Conservation (phyloP, 2,888 invertebrate genomes). For the Isotomurus palustris region DNA sequence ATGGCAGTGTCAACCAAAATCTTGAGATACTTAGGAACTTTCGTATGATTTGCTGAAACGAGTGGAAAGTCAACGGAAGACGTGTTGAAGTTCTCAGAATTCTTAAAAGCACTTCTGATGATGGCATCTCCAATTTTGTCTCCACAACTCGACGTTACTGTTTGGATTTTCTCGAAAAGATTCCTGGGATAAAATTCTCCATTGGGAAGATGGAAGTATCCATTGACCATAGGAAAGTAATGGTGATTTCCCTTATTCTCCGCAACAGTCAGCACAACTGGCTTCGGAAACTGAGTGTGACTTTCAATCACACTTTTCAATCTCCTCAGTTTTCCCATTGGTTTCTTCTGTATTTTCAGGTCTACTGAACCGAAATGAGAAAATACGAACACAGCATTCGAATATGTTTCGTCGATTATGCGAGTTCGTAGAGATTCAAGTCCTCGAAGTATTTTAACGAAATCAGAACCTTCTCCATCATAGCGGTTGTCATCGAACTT, state of each 20-base stretch:
- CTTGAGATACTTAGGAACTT: constrained; percentile 23
- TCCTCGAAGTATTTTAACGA: constrained; percentile 28
- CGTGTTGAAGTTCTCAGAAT: constrained; percentile 24
- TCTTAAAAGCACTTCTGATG: constrained; percentile 22
- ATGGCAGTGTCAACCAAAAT: constrained; percentile 13
- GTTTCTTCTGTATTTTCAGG: constrained; percentile 10
- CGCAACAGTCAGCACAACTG: constrained; percentile 25
- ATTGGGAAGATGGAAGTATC: constrained; percentile 26
- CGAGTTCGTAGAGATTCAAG: constrained; percentile 19
- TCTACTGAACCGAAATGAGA: constrained; percentile 19
- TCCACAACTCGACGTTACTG: not conserved
- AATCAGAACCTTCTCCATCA: constrained; percentile 16
- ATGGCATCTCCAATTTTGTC: constrained; percentile 33
- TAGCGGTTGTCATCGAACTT: constrained; percentile 29
- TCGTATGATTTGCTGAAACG: constrained; percentile 6
- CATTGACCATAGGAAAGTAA: constrained; percentile 18
- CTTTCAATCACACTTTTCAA: constrained; percentile 22
- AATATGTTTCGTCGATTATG: constrained; percentile 16
- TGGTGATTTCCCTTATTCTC: constrained; percentile 29
- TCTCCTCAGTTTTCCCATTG: constrained; percentile 1
- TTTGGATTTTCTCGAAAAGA: constrained; percentile 30
- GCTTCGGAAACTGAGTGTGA: constrained; percentile 23
- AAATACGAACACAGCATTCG: constrained; percentile 24
- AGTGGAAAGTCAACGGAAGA: constrained; percentile 1
- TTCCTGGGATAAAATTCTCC: constrained; percentile 34